These are phyloP conservation scores for Drosophila trichaetosa DNA, from an alignment of 2,888 invertebrate species.

Conservation along the genomic window DNA sequence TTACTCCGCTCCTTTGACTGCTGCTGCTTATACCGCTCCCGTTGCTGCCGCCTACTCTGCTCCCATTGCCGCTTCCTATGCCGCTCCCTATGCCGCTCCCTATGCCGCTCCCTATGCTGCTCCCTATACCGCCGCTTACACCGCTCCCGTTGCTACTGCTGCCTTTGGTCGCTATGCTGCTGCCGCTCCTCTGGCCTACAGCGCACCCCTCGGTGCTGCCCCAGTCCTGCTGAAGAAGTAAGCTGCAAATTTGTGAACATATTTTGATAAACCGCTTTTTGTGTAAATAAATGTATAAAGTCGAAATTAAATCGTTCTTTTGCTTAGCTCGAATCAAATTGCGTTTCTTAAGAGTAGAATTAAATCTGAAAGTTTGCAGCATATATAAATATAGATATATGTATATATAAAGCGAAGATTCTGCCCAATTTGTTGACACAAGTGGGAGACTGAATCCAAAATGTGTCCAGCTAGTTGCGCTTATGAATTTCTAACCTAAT, in stretches of 20 bases:
- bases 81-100: conserved; percentile 39
- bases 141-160: conserved; percentile 44
- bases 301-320: background rate
- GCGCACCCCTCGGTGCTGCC: conserved; percentile 48
- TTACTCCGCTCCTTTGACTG: conserved; percentile 51
- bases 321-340: background rate
- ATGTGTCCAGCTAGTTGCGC: background rate
- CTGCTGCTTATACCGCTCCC: conserved; percentile 65
- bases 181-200: conserved; percentile 47
- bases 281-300: conserved; percentile 67
- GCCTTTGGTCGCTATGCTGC: conserved; percentile 48
- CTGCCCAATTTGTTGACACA: background rate
- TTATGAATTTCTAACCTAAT: background rate
- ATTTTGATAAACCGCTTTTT: conserved; percentile 21
- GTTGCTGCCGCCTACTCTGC: conserved; percentile 65
- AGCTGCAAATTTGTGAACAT: conserved; percentile 37
- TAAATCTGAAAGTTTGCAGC: background rate
- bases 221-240: conserved; percentile 72
- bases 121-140: conserved; percentile 45
- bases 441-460: background rate
- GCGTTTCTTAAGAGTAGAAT: background rate
- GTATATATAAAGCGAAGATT: too few relatives aligned
- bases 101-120: conserved; percentile 34
- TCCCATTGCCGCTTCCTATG: conserved; percentile 46
- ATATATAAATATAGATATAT: too few relatives aligned